phyloP scores from a whole-genome alignment of 2,888 invertebrate species.

The Euplagia quadripunctaria region DNA sequence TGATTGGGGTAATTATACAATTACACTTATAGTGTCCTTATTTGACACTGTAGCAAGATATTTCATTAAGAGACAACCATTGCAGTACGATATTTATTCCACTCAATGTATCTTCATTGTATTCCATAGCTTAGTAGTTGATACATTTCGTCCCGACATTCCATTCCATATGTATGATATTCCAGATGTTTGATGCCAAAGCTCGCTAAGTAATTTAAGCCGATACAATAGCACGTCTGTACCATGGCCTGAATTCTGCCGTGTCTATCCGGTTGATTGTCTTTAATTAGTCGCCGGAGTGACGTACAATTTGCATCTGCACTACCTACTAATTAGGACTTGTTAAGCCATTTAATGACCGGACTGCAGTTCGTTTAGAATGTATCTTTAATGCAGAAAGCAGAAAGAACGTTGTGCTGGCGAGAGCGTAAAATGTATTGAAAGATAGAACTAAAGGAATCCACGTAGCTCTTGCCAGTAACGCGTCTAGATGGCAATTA shows the following conservation, averaged over 20 bases:
- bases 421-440: not conserved
- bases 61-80: no score
- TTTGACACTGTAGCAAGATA: no score
- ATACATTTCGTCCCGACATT: not conserved
- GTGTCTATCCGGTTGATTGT: slow-evolving; percentile 29
- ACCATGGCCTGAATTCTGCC: slow-evolving; percentile 15
- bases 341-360: slow-evolving; percentile 38
- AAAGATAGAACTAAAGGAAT: not conserved
- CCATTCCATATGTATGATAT: not conserved
- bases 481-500: not conserved
- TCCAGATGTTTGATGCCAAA: not conserved
- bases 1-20: no score
- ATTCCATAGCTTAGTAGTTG: not conserved
- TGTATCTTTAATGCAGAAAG: slow-evolving; percentile 29
- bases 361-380: slow-evolving; percentile 25
- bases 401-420: not conserved
- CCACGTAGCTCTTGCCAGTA: not conserved
- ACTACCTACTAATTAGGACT: slow-evolving; percentile 44
- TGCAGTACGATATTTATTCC: not conserved
- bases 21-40: no score
- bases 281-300: slow-evolving; percentile 39
- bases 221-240: not conserved
- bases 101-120: not conserved
- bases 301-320: slow-evolving; percentile 47
- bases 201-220: not conserved